Evolutionary conservation across 1,140 invertebrate genomes (phyloP).

Genomic region (Luehdorfia chinensis): DNA sequence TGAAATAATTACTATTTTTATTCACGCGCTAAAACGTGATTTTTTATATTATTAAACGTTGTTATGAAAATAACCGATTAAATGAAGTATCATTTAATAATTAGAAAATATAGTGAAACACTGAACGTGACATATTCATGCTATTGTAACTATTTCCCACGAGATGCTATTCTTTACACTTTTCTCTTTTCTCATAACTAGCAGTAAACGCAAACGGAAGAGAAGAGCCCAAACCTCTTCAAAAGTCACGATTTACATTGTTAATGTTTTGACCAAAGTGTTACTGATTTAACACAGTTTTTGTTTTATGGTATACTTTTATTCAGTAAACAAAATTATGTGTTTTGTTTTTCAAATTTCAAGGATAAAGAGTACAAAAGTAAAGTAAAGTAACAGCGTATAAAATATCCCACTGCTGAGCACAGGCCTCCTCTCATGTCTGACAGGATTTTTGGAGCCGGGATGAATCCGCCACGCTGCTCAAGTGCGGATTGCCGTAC

Average conservation of each 20-base stretch:
- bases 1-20: constrained; percentile 6
- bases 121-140: constrained; percentile 44
- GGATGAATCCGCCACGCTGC: no score
- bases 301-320: not conserved
- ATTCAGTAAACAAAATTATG: not conserved
- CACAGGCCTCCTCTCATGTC: no score
- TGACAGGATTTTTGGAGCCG: no score
- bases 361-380: no score
- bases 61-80: not conserved
- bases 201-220: constrained; percentile 41
- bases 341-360: no score
- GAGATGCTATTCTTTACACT: constrained; percentile 60
- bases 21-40: no score
- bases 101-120: constrained; percentile 65
- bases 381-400: no score
- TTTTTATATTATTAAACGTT: constrained; percentile 3
- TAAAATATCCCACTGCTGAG: no score
- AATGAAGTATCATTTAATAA: constrained; percentile 38
- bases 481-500: no score
- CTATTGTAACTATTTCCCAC: constrained; percentile 60
- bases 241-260: no score
- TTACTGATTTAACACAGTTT: constrained; percentile 2
- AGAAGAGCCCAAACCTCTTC: no score
- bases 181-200: constrained; percentile 71
- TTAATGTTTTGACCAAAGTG: constrained; percentile 29